These are phyloP conservation scores for Mesembrinibis cayennensis DNA, from an alignment of 2,113 vertebrate species.

Conservation along the genomic window DNA sequence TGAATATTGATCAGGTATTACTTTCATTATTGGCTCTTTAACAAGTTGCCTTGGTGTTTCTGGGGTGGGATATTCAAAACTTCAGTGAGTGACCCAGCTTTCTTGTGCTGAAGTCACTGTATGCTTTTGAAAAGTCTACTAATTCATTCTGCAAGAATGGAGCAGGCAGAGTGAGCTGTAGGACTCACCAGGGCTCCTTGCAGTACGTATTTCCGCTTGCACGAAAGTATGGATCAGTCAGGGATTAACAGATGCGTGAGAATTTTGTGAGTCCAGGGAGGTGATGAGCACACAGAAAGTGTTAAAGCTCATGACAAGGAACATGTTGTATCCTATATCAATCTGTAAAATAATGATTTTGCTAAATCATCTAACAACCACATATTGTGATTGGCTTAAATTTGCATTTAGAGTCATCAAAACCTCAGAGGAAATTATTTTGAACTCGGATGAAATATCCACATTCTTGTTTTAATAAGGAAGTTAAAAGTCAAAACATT, in stretches of 20 bases:
- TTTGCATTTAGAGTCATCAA: neutral
- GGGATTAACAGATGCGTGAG: neutral
- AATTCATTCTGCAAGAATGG: neutral
- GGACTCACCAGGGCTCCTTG: neutral
- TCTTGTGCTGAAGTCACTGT: neutral
- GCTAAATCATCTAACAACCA: neutral
- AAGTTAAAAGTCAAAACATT: neutral
- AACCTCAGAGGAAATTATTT: neutral
- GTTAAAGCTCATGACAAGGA: neutral
- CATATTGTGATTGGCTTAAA: neutral
- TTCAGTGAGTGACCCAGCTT: neutral
- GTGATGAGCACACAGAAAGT: neutral
- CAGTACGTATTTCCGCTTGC: neutral
- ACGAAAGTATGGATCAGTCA: neutral
- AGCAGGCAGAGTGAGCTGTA: neutral
- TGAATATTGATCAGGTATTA: neutral
- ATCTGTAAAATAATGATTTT: neutral
- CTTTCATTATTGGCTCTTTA: neutral
- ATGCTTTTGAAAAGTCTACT: neutral
- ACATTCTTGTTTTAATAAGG: neutral
- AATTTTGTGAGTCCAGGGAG: neutral
- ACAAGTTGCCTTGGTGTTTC: neutral
- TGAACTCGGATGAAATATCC: neutral
- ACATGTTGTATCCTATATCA: neutral
- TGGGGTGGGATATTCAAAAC: neutral